phyloP scores from a whole-genome alignment of 2,797 vertebrate species.

The Brotula barbata region DNA sequence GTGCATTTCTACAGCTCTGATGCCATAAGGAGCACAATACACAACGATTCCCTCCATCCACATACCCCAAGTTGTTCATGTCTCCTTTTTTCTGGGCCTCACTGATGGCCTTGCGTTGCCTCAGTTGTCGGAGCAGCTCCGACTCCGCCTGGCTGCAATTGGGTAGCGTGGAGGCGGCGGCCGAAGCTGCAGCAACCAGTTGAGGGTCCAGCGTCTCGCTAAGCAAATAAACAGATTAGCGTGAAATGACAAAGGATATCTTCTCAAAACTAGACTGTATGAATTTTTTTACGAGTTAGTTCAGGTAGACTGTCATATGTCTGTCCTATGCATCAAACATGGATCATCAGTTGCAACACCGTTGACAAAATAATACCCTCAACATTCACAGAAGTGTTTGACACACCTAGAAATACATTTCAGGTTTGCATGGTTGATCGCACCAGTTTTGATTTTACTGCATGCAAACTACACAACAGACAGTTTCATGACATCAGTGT shows the following conservation, averaged over 20 bases:
- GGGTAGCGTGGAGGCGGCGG: conserved; percentile 85
- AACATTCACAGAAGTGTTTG: too few relatives aligned
- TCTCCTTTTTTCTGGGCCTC: conserved; percentile 76
- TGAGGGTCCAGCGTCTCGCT: conserved; percentile 76
- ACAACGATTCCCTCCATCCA: neutral
- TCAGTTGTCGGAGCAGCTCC: conserved; percentile 87
- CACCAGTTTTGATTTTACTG: too few relatives aligned
- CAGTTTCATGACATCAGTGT: neutral
- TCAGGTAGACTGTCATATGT: too few relatives aligned
- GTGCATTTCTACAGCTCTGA: too few relatives aligned
- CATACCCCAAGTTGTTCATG: conserved; percentile 78
- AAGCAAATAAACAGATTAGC: conserved; percentile 2
- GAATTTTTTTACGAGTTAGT: too few relatives aligned
- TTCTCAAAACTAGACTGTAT: neutral
- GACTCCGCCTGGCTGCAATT: conserved; percentile 78
- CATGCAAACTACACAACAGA: too few relatives aligned
- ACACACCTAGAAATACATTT: too few relatives aligned
- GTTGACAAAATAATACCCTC: too few relatives aligned
- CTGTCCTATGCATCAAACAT: too few relatives aligned
- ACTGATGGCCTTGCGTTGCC: conserved; percentile 79
- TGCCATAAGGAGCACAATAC: neutral
- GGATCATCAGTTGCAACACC: too few relatives aligned
- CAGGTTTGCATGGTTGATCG: too few relatives aligned
- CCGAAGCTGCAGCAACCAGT: conserved; percentile 84
- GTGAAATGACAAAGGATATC: neutral